Conservation (phyloP, 1,140 invertebrate genomes). For the Drosophila ficusphila region DNA sequence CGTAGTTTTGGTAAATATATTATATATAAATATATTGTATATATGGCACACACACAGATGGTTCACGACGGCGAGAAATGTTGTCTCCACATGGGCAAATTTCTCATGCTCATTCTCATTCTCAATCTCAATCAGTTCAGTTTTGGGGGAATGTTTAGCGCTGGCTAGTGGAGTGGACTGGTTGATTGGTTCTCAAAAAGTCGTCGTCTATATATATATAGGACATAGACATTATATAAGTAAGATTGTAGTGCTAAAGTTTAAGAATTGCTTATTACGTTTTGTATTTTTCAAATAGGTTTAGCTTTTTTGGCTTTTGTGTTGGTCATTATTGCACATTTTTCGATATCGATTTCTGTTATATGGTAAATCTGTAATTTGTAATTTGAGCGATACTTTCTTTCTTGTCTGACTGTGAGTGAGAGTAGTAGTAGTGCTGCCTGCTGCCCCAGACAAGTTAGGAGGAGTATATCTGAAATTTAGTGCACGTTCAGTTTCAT, state of each 20-base stretch:
- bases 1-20: conserved; percentile 23
- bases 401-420: conserved; percentile 75
- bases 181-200: conserved; percentile 63
- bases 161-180: conserved; percentile 66
- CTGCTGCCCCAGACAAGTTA: conserved; percentile 81
- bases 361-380: conserved; percentile 55
- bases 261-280: conserved; percentile 68
- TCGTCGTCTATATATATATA: conserved; percentile 63
- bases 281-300: conserved; percentile 43
- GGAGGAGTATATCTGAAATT: conserved; percentile 83
- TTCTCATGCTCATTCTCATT: conserved; percentile 45
- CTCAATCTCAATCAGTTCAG: conserved; percentile 45
- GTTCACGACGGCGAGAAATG: conserved; percentile 70
- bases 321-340: conserved; percentile 47
- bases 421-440: conserved; percentile 78
- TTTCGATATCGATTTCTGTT: conserved; percentile 43
- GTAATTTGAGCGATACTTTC: conserved; percentile 60
- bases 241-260: conserved; percentile 50
- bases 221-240: conserved; percentile 65
- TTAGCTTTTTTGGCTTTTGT: conserved; percentile 27
- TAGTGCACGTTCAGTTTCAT: conserved; percentile 83
- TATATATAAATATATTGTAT: conserved; percentile 15
- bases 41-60: conserved; percentile 61
- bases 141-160: conserved; percentile 70
- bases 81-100: conserved; percentile 69